phyloP scores from a whole-genome alignment of 2,797 vertebrate species.

The Antrozous pallidus region DNA sequence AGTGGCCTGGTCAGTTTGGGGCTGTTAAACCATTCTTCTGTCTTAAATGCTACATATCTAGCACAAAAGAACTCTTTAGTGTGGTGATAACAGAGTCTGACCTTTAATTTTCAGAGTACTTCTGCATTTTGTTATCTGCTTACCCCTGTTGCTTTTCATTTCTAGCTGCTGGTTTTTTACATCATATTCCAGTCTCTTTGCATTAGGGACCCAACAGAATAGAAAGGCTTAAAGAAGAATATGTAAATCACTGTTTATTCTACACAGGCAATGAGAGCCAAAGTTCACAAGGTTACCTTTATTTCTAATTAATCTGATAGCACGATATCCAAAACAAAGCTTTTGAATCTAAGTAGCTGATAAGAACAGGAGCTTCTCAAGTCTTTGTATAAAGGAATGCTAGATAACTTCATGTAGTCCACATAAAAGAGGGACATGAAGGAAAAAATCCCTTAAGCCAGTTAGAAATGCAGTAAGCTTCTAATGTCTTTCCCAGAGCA shows the following conservation, averaged over 20 bases:
- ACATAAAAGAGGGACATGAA: not conserved
- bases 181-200: not conserved
- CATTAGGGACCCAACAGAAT: not conserved
- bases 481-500: not conserved
- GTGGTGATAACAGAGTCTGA: constrained; percentile 65
- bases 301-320: constrained; percentile 64
- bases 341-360: not conserved
- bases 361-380: not conserved
- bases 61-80: constrained; percentile 67
- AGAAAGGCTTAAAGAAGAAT: not conserved
- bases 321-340: constrained; percentile 59
- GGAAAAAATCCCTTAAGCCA: not conserved
- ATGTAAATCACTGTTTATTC: not conserved
- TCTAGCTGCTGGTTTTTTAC: constrained; percentile 71
- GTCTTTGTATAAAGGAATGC: not conserved
- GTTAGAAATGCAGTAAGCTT: not conserved
- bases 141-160: constrained; percentile 73
- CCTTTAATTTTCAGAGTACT: constrained; percentile 77
- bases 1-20: constrained; percentile 60
- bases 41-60: constrained; percentile 63
- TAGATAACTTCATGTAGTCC: not conserved
- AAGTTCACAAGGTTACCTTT: constrained; percentile 57
- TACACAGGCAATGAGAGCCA: not conserved
- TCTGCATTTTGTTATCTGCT: constrained; percentile 75
- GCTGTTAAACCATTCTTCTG: constrained; percentile 56